phyloP scores from a whole-genome alignment of 1,140 invertebrate genomes.

The Bombus huntii region DNA sequence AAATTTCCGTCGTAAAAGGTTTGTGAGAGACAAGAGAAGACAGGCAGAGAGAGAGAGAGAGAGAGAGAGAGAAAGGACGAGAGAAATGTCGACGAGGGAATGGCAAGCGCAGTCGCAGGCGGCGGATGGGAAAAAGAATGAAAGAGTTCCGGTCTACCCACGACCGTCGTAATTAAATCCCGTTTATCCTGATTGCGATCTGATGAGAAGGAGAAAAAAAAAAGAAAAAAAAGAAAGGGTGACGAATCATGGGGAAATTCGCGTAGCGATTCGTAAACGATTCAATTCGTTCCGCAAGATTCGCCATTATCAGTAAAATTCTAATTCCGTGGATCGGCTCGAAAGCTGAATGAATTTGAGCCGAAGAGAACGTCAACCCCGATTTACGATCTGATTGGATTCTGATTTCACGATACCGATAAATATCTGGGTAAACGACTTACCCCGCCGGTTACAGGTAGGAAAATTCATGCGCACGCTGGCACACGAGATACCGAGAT shows the following conservation, averaged over 20 bases:
- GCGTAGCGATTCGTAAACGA: constrained; percentile 24
- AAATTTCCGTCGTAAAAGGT: constrained; percentile 31
- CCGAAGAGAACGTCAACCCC: constrained; percentile 19
- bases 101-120: neutral
- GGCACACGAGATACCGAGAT: too few relatives aligned
- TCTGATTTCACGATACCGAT: constrained; percentile 19
- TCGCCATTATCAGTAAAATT: constrained; percentile 32
- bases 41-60: neutral
- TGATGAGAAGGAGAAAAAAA: constrained; percentile 19
- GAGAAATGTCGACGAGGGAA: neutral
- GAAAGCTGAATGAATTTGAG: constrained; percentile 19
- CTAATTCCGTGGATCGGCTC: neutral
- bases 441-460: too few relatives aligned
- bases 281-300: constrained; percentile 26
- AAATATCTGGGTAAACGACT: constrained; percentile 8
- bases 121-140: neutral
- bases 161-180: constrained; percentile 65
- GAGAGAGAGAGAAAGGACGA: neutral
- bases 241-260: constrained; percentile 14
- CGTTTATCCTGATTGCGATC: constrained; percentile 66
- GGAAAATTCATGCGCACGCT: neutral
- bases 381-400: constrained; percentile 54
- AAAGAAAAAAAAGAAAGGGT: neutral
- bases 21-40: too few relatives aligned
- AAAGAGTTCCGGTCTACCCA: constrained; percentile 16